Base-by-base conservation (phyloP, 2,797 vertebrate genomes). In the Diplodus sargus region DNA sequence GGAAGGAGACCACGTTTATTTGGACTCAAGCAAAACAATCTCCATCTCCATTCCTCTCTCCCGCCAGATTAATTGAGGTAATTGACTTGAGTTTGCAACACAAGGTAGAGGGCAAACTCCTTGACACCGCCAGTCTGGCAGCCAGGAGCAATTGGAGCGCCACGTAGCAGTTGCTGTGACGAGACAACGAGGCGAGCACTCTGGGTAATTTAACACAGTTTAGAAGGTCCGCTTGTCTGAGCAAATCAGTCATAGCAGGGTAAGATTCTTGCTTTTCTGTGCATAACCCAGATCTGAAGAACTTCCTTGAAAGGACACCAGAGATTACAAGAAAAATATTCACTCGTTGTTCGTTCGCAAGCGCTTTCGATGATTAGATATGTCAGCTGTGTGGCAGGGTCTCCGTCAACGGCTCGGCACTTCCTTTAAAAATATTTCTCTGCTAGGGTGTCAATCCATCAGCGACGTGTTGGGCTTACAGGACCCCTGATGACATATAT, bases 21-120 rank as follows among this genome's bases (percentile, higher is more conserved):
- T 86, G 84, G 91, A 91, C 78, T 90, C 60, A 68, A 86, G 88
- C 92, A 90, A 93, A 94, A 94, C 92, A 88, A 93, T 93, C 92
- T 93, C 59, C 65, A 78, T 85, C 87, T 88, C 79, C 81, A 85
- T 91, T 90, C 85, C 89, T 51, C 85, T 88, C 83, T 78, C 78
- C 72, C 45, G 73, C 86, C 86, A 93, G 80, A 93, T 92, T 92
- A 93, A 93, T 93, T 91, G 90, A 71, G 54, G 74, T 89, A 93
- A 93, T 93, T 91, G 85, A 83, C 83, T 90, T 76, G 78, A 85
- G 89, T 90, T 89, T 90, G 89, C 82, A 90, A 78, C 84, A 84
- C 81, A 76, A 86, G 80, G 88, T 89, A 85, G 77, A 91, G 71
- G 69, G 73, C 86, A 86, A 87, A 86, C 90, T 86, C 79, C 84